Evolutionary conservation across 2,797 vertebrate genomes (phyloP).

Genomic region (Myotis myotis): DNA sequence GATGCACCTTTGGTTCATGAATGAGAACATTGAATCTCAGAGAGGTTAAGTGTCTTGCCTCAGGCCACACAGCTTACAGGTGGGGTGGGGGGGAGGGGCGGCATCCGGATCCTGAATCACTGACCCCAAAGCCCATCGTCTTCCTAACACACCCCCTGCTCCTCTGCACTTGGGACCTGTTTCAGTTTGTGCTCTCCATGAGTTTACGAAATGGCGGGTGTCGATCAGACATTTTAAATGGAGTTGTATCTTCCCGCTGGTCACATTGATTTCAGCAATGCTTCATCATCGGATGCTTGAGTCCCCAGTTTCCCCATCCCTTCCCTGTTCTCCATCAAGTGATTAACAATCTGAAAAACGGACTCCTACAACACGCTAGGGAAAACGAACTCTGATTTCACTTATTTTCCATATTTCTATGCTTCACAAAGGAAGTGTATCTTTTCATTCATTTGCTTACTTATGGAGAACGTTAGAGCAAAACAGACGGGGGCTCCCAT

Average conservation of each 20-base stretch:
- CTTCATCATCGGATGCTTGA: not conserved
- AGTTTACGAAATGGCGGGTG: not conserved
- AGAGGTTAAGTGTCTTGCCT: not conserved
- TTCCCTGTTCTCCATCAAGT: not conserved
- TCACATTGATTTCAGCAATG: not conserved
- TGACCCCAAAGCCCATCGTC: not conserved
- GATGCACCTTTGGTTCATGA: not conserved
- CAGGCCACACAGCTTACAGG: not conserved
- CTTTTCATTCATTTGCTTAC: not conserved
- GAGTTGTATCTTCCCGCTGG: not conserved
- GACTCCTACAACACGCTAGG: not conserved
- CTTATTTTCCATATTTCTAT: not conserved
- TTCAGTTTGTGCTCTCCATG: not conserved
- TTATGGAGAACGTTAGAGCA: not conserved
- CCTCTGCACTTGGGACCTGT: not conserved
- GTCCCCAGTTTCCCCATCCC: not conserved
- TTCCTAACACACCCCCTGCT: rapidly evolving
- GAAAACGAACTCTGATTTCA: not conserved
- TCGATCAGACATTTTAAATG: not conserved
- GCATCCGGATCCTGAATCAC: too few species aligned
- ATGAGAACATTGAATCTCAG: not conserved
- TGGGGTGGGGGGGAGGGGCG: not conserved
- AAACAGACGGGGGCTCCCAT: not conserved
- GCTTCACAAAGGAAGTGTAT: not conserved
- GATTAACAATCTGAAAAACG: not conserved